phyloP scores from a whole-genome alignment of 2,797 vertebrate species.

The Acanthurus leucopareius region DNA sequence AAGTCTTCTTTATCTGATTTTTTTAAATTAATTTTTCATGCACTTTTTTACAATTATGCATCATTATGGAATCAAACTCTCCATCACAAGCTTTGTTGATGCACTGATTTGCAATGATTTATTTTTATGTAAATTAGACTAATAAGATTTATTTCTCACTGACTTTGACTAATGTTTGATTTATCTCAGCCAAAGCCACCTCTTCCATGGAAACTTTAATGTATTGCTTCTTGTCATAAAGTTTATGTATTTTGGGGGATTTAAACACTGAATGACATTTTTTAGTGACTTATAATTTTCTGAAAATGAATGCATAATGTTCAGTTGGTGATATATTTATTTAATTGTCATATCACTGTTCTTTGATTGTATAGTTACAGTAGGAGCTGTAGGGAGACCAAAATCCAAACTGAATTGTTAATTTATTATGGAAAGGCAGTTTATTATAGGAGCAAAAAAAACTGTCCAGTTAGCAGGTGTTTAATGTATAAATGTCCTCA shows the following conservation, averaged over 20 bases:
- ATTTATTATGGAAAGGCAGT: slow-evolving; percentile 55
- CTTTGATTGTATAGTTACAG: slow-evolving; percentile 83
- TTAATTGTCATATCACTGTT: slow-evolving; percentile 69
- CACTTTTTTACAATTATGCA: background rate
- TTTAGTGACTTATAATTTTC: slow-evolving; percentile 23
- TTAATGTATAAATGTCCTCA: slow-evolving; percentile 83
- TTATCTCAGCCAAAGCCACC: slow-evolving; percentile 76
- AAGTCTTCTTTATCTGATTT: slow-evolving; percentile 5
- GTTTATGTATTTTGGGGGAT: slow-evolving; percentile 47
- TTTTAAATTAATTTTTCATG: background rate
- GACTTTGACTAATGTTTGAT: slow-evolving; percentile 50
- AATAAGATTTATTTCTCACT: slow-evolving; percentile 49
- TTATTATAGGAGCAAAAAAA: slow-evolving; percentile 63
- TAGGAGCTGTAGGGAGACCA: slow-evolving; percentile 68
- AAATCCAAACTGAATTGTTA: slow-evolving; percentile 60
- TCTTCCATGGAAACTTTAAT: slow-evolving; percentile 31
- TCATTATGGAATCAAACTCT: slow-evolving; percentile 14
- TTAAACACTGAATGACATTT: slow-evolving; percentile 54
- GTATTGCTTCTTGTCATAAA: slow-evolving; percentile 53
- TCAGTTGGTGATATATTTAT: slow-evolving; percentile 53
- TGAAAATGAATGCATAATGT: slow-evolving; percentile 54
- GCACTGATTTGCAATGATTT: background rate
- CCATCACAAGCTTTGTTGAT: background rate
- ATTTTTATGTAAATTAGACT: slow-evolving; percentile 11
- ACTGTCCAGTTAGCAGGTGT: slow-evolving; percentile 72